Evolutionary conservation across 37 sponge, comb jelly and placozoan species (phyloP).

Genomic region (Ianthella basta): DNA sequence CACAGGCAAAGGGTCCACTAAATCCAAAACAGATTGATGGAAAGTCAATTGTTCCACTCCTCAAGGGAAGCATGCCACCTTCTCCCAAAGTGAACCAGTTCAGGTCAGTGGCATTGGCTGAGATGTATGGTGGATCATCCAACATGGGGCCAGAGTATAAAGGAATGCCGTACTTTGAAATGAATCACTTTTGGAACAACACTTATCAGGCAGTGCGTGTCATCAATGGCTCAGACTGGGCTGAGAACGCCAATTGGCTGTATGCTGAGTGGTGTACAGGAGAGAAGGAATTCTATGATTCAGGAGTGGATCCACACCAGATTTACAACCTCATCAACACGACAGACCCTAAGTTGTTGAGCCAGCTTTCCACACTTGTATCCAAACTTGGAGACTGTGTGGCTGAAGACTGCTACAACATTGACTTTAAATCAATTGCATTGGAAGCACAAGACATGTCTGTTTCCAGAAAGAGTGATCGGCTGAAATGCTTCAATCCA

Average conservation of each 20-base stretch:
- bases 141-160: slow-evolving; percentile 64
- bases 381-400: slow-evolving; percentile 38
- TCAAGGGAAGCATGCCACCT: not conserved
- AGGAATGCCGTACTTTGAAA: slow-evolving; percentile 52
- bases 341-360: slow-evolving; percentile 15
- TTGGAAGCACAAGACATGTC: not conserved
- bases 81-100: slow-evolving; percentile 49
- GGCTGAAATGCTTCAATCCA: slow-evolving; percentile 56
- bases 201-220: slow-evolving; percentile 73
- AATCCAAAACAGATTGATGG: slow-evolving; percentile 54
- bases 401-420: slow-evolving; percentile 48
- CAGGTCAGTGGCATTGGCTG: slow-evolving; percentile 58
- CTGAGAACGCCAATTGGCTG: slow-evolving; percentile 66
- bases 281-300: slow-evolving; percentile 70
- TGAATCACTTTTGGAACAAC: slow-evolving; percentile 75
- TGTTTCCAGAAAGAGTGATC: not conserved
- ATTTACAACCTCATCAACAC: slow-evolving; percentile 39
- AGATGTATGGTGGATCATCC: slow-evolving; percentile 77
- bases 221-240: slow-evolving; percentile 70
- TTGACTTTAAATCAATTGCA: slow-evolving; percentile 24
- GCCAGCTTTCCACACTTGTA: slow-evolving; percentile 34
- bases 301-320: slow-evolving; percentile 44
- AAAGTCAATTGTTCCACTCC: slow-evolving; percentile 51
- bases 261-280: slow-evolving; percentile 82
- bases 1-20: slow-evolving; percentile 15